Base-by-base conservation (phyloP, 2,113 vertebrate species). In the Agelaius tricolor region DNA sequence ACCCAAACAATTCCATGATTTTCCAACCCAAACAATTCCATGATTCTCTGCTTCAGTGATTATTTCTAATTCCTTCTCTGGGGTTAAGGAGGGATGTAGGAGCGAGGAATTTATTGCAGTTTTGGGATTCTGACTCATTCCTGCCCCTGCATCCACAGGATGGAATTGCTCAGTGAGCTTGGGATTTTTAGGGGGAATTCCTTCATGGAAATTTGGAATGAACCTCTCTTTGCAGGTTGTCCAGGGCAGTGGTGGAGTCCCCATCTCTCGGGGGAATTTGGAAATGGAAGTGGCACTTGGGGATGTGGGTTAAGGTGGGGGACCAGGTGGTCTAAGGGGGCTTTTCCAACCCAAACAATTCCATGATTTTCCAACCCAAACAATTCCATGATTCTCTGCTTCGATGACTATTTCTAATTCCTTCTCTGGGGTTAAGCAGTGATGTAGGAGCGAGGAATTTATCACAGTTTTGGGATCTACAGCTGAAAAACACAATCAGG, bases 131-230 rank as follows among this genome's bases (percentile, higher is more conserved):
- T 47, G 47, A 47, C 54, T 12, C 62, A 8, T 14, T 9, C 30
- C 54, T 27, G 14, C 37, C 44, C 61, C 43, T 35, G 43, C 43
- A 7, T 7, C 47, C 47, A 13, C 37, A 27, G 37, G 31, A 23
- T 1, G 5, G 63, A 52, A 21, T 52, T 54, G 22, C 28, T 8
- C 6, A 2, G 1, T 4, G 46, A 22, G 5, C 15, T 2, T 5
- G 55, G 13, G 46, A 12, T 27, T 44, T 67, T 17, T 18, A 3
- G 11, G 46, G 54, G 37, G 15, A 37, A 44, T 54, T 52, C 26
- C 47, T n/a, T 13, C 55, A 10, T 46, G 84, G 44, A 37, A 37
- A 37, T 37, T 37, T 37, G 37, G 37, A 37, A 37, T 37, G 4
- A 37, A 37, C 37, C 37, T 37, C 37, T 37, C 37, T 37, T 37